A percentile compares a stretch with the other conserved stretches of the same genome.
phyloP scores from a whole-genome alignment of 2,113 vertebrate species.

The Catagonus wagneri region DNA sequence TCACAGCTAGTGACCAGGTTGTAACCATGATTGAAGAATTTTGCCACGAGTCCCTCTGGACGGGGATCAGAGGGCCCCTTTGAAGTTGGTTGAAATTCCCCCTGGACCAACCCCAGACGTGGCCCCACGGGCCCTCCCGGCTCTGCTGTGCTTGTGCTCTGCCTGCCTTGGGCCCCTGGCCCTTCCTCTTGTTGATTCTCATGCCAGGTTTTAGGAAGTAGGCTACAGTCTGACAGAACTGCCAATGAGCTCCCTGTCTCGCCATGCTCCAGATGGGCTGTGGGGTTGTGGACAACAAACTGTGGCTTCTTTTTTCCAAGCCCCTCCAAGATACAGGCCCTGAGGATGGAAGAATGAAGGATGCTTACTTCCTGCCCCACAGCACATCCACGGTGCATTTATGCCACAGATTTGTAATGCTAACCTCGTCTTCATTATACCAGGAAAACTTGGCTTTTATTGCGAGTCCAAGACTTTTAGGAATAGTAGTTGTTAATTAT shows the following conservation, averaged over 20 bases:
- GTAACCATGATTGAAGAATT: neutral
- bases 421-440: neutral
- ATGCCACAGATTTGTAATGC: neutral
- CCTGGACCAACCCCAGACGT: neutral
- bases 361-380: neutral
- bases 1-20: neutral
- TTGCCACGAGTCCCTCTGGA: neutral
- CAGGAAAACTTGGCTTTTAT: neutral
- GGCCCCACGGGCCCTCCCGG: neutral
- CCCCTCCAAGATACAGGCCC: neutral
- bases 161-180: neutral
- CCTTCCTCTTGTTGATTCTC: neutral
- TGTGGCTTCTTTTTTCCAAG: neutral
- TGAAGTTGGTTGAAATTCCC: neutral
- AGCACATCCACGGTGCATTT: rapidly evolving
- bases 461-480: neutral
- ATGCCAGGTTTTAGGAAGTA: slow-evolving; percentile 60
- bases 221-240: slow-evolving; percentile 64
- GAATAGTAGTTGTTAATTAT: neutral
- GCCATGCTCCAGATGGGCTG: slow-evolving; percentile 29
- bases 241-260: slow-evolving; percentile 20
- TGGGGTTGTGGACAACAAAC: neutral
- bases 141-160: rapidly evolving
- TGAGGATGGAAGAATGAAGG: neutral
- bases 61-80: neutral